Evolutionary conservation across 2,888 invertebrate species (phyloP), one percentile per base, ranked within the genome.

Genomic region (Stenolophus ochropezus): DNA sequence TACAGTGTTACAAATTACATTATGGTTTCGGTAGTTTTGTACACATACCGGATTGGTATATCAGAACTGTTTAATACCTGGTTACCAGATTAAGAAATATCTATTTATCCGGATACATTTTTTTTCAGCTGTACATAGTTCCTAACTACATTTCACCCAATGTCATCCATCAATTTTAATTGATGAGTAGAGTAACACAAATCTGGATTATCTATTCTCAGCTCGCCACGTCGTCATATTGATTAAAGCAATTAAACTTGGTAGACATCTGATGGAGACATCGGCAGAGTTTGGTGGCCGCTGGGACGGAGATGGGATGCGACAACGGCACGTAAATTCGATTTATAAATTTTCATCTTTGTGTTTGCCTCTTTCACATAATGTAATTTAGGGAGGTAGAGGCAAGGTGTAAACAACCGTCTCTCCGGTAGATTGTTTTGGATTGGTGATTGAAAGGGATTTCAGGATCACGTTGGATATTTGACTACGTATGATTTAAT

Each of bases 311-410:
- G 33, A 33, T 33, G 4, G 33, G 33, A 33, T 5, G 33, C 33
- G 33, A 33, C 33, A 65, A 27, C 33, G 65, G 16, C 65, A 65
- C 65, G 65, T 65, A 65, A 65, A 65, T 33, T 65, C 65, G 65
- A 65, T 65, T 65, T 65, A 65, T 65, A 65, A 65, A 65, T 65
- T 65, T 65, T 65, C 65, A 65, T 65, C 65, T 58, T 23, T 65
- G 65, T 27, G 65, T 65, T 65, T 27, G 65, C 65, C 27, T 65
- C 14, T 25, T 16, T 33, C 16, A 33, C 18, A 33, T 65, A 65
- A 65, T 65, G 65, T 65, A 18, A 65, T 65, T 65, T 65, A 65
- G 33, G 65, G 2, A 65, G 33, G 18, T 18, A 65, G 65, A 18
- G 27, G 16, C 23, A 25, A 21, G 25, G 25, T 58, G 65, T 65